Conservation (phyloP, 92 coral and sea anemone genomes). For the Actinostola sp. region DNA sequence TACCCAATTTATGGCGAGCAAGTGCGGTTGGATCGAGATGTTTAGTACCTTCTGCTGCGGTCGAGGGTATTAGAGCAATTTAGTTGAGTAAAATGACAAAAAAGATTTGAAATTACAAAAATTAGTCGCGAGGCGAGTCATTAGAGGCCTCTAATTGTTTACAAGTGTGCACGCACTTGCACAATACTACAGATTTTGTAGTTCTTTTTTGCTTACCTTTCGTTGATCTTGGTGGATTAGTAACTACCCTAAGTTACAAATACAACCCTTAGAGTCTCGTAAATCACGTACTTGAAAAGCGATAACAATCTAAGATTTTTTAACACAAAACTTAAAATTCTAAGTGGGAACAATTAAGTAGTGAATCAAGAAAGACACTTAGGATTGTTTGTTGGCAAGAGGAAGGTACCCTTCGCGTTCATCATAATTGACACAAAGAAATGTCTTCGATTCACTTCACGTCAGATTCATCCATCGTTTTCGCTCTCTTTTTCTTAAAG, state of each 20-base stretch:
- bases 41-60: conserved; percentile 32
- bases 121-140: conserved; percentile 74
- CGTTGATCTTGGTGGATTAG: not conserved
- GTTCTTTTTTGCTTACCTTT: not conserved
- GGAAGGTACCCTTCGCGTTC: not conserved
- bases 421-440: conserved; percentile 4
- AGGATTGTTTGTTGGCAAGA: conserved; percentile 3
- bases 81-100: conserved; percentile 74
- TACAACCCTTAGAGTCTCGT: not conserved
- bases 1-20: conserved; percentile 28
- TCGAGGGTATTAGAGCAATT: conserved; percentile 59
- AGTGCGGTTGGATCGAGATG: conserved; percentile 28
- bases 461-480: not conserved
- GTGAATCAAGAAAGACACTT: conserved; percentile 1
- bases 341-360: conserved; percentile 30
- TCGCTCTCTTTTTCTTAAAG: conserved; percentile 31
- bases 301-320: conserved; percentile 16
- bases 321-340: conserved; percentile 4
- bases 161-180: conserved; percentile 55
- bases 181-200: conserved; percentile 18
- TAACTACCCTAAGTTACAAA: not conserved
- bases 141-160: conserved; percentile 71
- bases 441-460: not conserved
- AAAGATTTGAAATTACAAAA: conserved; percentile 72
- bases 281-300: conserved; percentile 1